A percentile compares a stretch with the other conserved stretches of the same genome.
Conservation (phyloP, 1,140 invertebrate species). For the Apis cerana region DNA sequence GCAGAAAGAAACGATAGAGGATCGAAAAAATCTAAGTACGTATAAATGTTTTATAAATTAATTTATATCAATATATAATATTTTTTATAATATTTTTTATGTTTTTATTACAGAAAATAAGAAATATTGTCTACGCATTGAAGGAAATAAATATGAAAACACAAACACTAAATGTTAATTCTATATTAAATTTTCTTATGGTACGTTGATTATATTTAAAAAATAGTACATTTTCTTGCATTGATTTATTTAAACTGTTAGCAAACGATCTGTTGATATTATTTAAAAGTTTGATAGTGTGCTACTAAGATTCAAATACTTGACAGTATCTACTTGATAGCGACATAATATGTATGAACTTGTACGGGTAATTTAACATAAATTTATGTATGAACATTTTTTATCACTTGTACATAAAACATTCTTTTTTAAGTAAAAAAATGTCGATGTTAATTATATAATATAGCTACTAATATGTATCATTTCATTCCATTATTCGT, state of each 20-base stretch:
- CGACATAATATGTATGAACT: slow-evolving; percentile 5
- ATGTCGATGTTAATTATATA: slow-evolving; percentile 21
- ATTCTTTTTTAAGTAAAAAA: slow-evolving; percentile 12
- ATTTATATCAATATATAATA: background rate
- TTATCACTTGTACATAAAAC: slow-evolving; percentile 36
- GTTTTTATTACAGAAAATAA: slow-evolving; percentile 63
- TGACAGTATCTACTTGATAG: background rate
- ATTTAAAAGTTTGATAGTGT: slow-evolving; percentile 20
- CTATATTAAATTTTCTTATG: slow-evolving; percentile 54
- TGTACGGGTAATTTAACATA: slow-evolving; percentile 21
- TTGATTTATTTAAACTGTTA: slow-evolving; percentile 41
- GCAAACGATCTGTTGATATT: slow-evolving; percentile 23
- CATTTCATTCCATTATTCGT: slow-evolving; percentile 46
- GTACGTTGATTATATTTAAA: slow-evolving; percentile 46
- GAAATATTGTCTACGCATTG: background rate
- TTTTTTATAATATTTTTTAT: background rate
- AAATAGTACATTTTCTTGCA: slow-evolving; percentile 68
- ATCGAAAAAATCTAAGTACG: slow-evolving; percentile 86
- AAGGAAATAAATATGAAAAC: slow-evolving; percentile 30
- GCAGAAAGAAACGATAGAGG: slow-evolving; percentile 84
- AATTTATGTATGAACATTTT: slow-evolving; percentile 27
- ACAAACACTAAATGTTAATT: slow-evolving; percentile 47
- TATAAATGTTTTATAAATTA: slow-evolving; percentile 38
- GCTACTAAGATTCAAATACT: background rate
- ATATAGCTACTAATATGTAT: slow-evolving; percentile 41